A percentile compares a stretch with the other conserved stretches of the same genome.
Conservation (phyloP, 2,113 vertebrate species). For the Dromiciops gliroides region DNA sequence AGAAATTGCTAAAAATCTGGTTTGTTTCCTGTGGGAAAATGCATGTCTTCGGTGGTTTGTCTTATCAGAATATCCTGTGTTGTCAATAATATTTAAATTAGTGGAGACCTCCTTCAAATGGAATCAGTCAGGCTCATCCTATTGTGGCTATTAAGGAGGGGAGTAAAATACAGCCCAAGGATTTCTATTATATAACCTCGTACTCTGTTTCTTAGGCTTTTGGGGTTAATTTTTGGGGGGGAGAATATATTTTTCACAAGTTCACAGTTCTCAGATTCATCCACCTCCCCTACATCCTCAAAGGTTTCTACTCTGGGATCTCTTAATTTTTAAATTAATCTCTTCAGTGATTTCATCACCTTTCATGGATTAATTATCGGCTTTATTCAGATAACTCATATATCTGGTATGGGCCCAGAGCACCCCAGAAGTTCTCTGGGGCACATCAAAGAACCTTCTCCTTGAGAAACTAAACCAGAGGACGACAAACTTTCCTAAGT, state of each 20-base stretch:
- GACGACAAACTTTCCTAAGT: too few species aligned
- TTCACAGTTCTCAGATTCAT: neutral
- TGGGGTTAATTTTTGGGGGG: too few species aligned
- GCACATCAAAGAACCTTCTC: too few species aligned
- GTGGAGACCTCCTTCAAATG: neutral
- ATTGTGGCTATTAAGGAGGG: too few species aligned
- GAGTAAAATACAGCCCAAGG: too few species aligned
- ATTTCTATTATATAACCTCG: too few species aligned
- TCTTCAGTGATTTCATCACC: neutral
- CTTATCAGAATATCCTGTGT: neutral
- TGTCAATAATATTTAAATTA: neutral
- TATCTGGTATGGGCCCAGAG: too few species aligned
- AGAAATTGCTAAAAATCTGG: neutral
- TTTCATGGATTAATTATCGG: neutral
- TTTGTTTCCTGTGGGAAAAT: neutral
- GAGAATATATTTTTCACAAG: too few species aligned
- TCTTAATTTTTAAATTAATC: neutral
- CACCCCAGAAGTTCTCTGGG: too few species aligned
- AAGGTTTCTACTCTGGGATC: neutral
- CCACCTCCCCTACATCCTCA: neutral
- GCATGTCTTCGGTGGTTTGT: neutral
- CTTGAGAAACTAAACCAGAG: too few species aligned
- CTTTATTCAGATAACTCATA: neutral
- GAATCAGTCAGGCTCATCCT: neutral
- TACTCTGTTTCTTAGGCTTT: too few species aligned